phyloP scores from a whole-genome alignment of 2,888 invertebrate species.

The Agonum fuliginosum region DNA sequence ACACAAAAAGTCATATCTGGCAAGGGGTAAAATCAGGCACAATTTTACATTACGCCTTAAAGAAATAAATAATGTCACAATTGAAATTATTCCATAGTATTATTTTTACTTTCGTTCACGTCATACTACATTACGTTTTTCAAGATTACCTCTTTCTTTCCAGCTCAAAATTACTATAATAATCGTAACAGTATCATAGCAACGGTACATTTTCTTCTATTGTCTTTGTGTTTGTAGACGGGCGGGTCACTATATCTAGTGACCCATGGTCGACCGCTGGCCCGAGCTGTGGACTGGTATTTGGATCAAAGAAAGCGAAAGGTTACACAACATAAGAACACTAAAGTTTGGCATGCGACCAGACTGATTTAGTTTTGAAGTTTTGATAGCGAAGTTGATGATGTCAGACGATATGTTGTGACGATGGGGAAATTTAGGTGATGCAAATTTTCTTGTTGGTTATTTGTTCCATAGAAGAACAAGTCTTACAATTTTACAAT shows the following conservation, averaged over 20 bases:
- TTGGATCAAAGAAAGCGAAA: neutral
- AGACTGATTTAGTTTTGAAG: neutral
- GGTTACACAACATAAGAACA: too few relatives aligned
- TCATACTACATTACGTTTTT: too few relatives aligned
- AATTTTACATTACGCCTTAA: too few relatives aligned
- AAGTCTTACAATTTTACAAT: too few relatives aligned
- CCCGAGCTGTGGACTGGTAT: neutral
- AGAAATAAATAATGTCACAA: too few relatives aligned
- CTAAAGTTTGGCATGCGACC: neutral
- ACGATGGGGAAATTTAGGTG: neutral
- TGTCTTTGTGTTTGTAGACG: neutral
- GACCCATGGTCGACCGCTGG: neutral
- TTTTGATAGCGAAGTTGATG: too few relatives aligned
- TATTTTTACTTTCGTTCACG: neutral
- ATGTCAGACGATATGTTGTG: neutral
- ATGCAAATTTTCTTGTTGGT: too few relatives aligned
- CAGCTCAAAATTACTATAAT: neutral
- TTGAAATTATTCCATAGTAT: too few relatives aligned
- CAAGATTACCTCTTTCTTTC: too few relatives aligned
- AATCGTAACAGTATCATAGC: neutral
- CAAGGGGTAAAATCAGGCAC: too few relatives aligned
- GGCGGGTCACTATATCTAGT: neutral
- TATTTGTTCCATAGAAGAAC: too few relatives aligned
- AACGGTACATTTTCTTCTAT: neutral
- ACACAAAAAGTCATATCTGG: too few relatives aligned